Evolutionary conservation across 1,140 invertebrate genomes (phyloP).

Genomic region (Neodiprion lecontei): DNA sequence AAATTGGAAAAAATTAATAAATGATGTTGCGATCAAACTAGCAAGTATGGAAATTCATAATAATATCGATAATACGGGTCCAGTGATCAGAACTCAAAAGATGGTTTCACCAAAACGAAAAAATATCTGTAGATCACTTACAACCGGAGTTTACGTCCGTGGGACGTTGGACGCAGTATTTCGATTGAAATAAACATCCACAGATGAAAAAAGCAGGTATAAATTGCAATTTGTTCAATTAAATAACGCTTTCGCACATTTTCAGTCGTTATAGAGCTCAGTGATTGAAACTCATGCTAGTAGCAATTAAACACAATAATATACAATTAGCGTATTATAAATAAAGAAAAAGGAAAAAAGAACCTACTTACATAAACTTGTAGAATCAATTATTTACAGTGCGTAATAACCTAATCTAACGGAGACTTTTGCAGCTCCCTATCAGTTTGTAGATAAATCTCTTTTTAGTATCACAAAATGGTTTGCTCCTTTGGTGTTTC

Average conservation of each 20-base stretch:
- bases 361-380: slow-evolving; percentile 28
- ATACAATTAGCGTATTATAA: slow-evolving; percentile 22
- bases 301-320: slow-evolving; percentile 25
- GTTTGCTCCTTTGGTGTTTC: not conserved
- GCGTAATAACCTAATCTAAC: slow-evolving; percentile 9
- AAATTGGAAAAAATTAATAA: too few relatives aligned
- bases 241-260: slow-evolving; percentile 21
- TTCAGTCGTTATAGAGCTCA: slow-evolving; percentile 35
- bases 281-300: slow-evolving; percentile 31
- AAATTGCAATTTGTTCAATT: too few relatives aligned
- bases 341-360: not conserved
- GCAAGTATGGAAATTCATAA: too few relatives aligned
- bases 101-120: too few relatives aligned
- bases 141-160: too few relatives aligned
- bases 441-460: slow-evolving; percentile 26
- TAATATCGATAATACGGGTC: too few relatives aligned
- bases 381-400: slow-evolving; percentile 37
- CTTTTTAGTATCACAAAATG: not conserved
- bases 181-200: too few relatives aligned
- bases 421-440: slow-evolving; percentile 3
- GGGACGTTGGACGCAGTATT: too few relatives aligned
- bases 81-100: too few relatives aligned
- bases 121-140: too few relatives aligned
- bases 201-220: too few relatives aligned
- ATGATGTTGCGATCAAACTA: too few relatives aligned